Evolutionary conservation across 2,888 invertebrate genomes (phyloP), one percentile per base, ranked within the genome.

Genomic region (Pasiphila rectangulata): DNA sequence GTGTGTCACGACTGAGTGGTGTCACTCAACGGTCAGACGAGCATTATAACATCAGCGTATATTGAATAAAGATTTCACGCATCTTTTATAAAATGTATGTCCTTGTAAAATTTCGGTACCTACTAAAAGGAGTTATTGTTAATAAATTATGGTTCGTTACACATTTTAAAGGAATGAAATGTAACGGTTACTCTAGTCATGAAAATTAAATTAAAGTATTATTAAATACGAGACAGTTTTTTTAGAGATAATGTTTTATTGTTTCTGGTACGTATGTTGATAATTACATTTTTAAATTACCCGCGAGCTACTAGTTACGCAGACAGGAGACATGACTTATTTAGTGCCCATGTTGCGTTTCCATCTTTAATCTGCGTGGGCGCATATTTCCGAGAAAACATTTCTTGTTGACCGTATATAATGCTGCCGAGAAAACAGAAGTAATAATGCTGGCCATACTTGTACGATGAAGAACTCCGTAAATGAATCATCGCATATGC

Each of bases 401-500:
- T 86, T 85, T 83, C 86, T 86, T 83, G 80, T 78, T 70, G 75
- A 71, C 73, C 73, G 77, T 80, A 79, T 78, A 81, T 82, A 82
- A 84, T 80, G 75, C 75, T 82, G 86, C 79, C 67, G 75, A 84
- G 84, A 82, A 82, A 84, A 86, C 86, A 83, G 84, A 82, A 83
- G 83, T 83, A 84, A 84, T 84, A 83, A 82, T 82, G 82, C 78
- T 82, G 79, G 79, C 80, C 76, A 78, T 85, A 86, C 85, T 74
- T 79, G 83, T 81, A 82, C 73, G 79, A 73, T 61, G 75, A 79
- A 80, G 80, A 83, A 77, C 74, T 83, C 83, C 79, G 84, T 84
- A 84, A 85, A 86, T 87, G 85, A 86, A 86, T 86, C 86, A 86
- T 86, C 83, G 79, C 77, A 80, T 83, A 87, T 86, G 86, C 86